Conservation (phyloP, 1,140 invertebrate species). For the Papilio xuthus region DNA sequence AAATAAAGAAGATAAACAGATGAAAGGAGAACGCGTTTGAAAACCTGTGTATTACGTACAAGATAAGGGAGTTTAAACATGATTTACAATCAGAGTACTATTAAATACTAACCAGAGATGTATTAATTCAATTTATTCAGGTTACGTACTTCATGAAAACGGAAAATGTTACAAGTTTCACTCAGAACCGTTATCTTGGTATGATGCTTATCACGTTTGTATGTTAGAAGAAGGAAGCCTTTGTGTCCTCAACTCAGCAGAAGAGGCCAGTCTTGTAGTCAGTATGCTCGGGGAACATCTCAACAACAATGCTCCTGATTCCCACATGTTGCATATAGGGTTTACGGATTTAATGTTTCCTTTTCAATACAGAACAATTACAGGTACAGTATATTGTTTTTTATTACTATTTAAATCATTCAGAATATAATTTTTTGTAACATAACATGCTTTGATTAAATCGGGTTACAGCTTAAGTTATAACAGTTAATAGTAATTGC, state of each 20-base stretch:
- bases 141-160: slow-evolving; percentile 49
- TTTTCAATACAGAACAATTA: slow-evolving; percentile 63
- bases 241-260: slow-evolving; percentile 63
- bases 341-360: slow-evolving; percentile 67
- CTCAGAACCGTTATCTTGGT: slow-evolving; percentile 59
- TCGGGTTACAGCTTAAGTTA: not conserved
- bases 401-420: not conserved
- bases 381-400: slow-evolving; percentile 45
- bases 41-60: no score
- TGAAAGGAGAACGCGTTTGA: no score
- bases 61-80: no score
- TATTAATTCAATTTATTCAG: slow-evolving; percentile 40
- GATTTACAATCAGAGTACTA: no score
- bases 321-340: slow-evolving; percentile 61
- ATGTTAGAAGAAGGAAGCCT: slow-evolving; percentile 63
- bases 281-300: slow-evolving; percentile 60
- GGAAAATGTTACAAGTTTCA: slow-evolving; percentile 73
- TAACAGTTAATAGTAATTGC: no score
- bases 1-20: no score
- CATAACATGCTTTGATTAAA: not conserved
- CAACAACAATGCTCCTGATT: slow-evolving; percentile 56
- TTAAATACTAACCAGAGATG: no score
- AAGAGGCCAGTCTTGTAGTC: slow-evolving; percentile 62
- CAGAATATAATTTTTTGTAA: not conserved
- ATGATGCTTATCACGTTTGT: slow-evolving; percentile 64